Percentiles rank a stretch among this genome's conserved stretches.
Evolutionary conservation across 2,888 invertebrate species (phyloP).

Genomic region (Tuta absoluta): DNA sequence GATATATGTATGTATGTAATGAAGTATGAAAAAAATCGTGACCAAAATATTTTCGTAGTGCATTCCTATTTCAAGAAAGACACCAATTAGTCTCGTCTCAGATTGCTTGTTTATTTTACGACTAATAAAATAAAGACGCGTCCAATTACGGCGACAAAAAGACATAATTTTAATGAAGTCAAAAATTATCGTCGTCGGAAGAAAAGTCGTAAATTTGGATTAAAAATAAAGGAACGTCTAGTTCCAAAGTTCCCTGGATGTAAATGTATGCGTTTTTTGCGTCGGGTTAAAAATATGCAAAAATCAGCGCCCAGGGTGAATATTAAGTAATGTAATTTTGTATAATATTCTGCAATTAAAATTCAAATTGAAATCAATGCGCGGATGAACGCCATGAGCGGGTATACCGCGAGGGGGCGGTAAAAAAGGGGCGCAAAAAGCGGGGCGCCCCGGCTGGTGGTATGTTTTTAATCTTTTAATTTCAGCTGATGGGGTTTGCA

Average conservation of each 20-base stretch:
- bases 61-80: not conserved
- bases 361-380: slow-evolving; percentile 83
- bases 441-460: slow-evolving; percentile 16
- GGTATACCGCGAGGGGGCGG: slow-evolving; percentile 37
- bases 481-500: slow-evolving; percentile 11
- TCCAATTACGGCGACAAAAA: slow-evolving; percentile 2
- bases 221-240: too few species aligned
- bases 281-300: slow-evolving; percentile 78
- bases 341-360: slow-evolving; percentile 81
- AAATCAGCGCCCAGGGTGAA: slow-evolving; percentile 77
- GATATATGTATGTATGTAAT: too few species aligned
- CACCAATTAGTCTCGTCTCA: not conserved
- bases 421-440: not conserved
- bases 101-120: slow-evolving; percentile 14
- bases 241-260: not conserved
- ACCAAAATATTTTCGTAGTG: not conserved
- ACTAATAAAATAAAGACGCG: slow-evolving; percentile 15
- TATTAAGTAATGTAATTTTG: slow-evolving; percentile 79
- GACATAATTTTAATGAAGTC: slow-evolving; percentile 17
- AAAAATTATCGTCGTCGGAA: slow-evolving; percentile 6
- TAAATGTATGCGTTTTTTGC: slow-evolving; percentile 62
- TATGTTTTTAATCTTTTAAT: slow-evolving; percentile 16
- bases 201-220: slow-evolving; percentile 4
- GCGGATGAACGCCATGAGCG: slow-evolving; percentile 68
- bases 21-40: too few species aligned